Evolutionary conservation across 2,113 vertebrate genomes (phyloP).

Genomic region (Hylia prasina): DNA sequence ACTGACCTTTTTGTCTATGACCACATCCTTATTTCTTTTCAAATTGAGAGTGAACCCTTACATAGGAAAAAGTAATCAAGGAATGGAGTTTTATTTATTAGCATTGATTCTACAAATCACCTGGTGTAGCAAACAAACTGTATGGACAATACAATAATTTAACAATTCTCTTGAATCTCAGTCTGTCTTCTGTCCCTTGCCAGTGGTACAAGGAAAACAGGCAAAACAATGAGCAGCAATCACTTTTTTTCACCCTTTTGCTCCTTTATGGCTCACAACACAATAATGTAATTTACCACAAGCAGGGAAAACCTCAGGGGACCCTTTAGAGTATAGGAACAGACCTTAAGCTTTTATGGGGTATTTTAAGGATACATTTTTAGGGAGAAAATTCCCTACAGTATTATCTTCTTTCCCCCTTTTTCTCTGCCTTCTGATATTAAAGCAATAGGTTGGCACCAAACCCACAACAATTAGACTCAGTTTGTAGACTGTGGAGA

Average conservation of each 20-base stretch:
- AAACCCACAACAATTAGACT: neutral
- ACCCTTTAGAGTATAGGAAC: neutral
- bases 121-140: conserved; percentile 16
- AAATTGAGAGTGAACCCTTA: conserved; percentile 46
- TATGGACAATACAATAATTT: conserved; percentile 1
- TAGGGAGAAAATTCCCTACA: neutral
- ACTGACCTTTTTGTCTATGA: conserved; percentile 31
- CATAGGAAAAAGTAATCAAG: conserved; percentile 32
- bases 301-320: neutral
- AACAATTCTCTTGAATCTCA: neutral
- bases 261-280: conserved; percentile 17
- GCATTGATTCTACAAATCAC: conserved; percentile 23
- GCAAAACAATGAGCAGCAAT: conserved; percentile 26
- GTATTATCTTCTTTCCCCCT: neutral
- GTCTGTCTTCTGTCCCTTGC: neutral
- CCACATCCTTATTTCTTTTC: conserved; percentile 21
- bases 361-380: neutral
- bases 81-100: conserved; percentile 42
- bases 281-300: conserved; percentile 37
- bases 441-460: neutral
- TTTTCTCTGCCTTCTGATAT: neutral
- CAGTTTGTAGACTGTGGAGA: neutral
- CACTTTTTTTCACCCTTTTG: conserved; percentile 5
- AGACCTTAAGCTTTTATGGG: neutral
- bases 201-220: neutral